Conservation (phyloP, 2,888 invertebrate species). For the Crossocerus cetratus region DNA sequence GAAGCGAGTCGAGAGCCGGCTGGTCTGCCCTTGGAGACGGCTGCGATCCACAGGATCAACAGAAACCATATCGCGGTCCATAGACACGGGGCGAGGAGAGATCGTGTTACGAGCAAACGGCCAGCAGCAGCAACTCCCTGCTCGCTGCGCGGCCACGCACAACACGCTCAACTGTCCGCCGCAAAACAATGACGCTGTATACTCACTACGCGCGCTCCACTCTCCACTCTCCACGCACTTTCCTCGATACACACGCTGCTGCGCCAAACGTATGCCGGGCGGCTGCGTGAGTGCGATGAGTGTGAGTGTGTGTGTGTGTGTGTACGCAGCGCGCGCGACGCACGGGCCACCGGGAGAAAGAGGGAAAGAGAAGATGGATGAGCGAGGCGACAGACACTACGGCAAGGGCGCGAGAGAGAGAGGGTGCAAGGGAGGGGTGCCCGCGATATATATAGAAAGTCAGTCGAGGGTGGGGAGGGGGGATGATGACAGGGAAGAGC, state of each 20-base stretch:
- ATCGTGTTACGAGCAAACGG: slow-evolving; percentile 19
- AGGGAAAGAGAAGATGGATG: not conserved
- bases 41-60: slow-evolving; percentile 40
- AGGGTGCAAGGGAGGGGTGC: not conserved
- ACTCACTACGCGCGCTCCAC: slow-evolving; percentile 38
- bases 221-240: slow-evolving; percentile 6
- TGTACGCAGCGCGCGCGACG: slow-evolving; percentile 12
- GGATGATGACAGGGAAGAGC: not conserved
- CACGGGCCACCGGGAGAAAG: not conserved
- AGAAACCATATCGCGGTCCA: slow-evolving; percentile 40
- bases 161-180: slow-evolving; percentile 17
- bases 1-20: not conserved
- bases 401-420: not conserved
- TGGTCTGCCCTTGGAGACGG: slow-evolving; percentile 44
- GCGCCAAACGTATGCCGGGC: slow-evolving; percentile 23
- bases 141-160: not conserved
- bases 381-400: not conserved
- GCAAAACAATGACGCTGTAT: slow-evolving; percentile 25
- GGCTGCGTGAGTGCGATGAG: slow-evolving; percentile 4
- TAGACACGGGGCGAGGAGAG: slow-evolving; percentile 5
- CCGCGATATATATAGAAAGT: not conserved
- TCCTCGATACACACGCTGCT: slow-evolving; percentile 13
- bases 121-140: not conserved
- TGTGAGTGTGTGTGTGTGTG: slow-evolving; percentile 20
- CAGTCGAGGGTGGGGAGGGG: not conserved